Base-by-base conservation (phyloP, 2,888 invertebrate species). In the Peribatodes rhomboidaria region DNA sequence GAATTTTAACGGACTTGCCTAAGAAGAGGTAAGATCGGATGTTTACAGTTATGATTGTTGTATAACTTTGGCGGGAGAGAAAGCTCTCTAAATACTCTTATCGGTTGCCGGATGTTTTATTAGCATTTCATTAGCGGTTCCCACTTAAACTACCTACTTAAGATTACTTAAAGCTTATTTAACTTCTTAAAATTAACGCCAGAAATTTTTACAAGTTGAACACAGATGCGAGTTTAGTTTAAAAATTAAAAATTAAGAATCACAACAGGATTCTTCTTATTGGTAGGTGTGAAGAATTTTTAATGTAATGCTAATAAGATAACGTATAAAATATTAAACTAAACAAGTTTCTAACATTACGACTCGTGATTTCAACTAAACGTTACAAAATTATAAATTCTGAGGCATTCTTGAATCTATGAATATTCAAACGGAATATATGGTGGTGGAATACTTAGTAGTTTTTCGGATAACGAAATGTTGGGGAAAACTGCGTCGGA, bases 1-100 rank as follows among this genome's bases (percentile, higher is more conserved):
- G 91, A 91, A 90, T 91, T 88, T 93, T 89, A 90, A 90, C 92
- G 92, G 92, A 92, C 86, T 92, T 90, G 88, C 85, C 88, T 86
- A 85, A 89, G 86, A 82, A 81, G 77, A 92, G 92, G 92, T 93
- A 92, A 92, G 90, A 84, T 81, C 86, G 87, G 85, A 89, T 89
- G 83, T 91, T 89, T 89, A 92, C 92, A 89, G 92, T 91, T 92
- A 92, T 82, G 83, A 80, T 83, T 89, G 87, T 92, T 92, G 92
- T 91, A 85, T 90, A 91, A 92, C 85, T 82, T 83, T 75, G 78
- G 81, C 80, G 84, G 74, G 81, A 81, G 85, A 80, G 84, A 86
- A 86, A 86, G 84, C 86, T 80, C 79, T 78, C 73, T 73, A 75
- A 70, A 75, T 27, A 69, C 71, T 78, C 73, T 65, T 65, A 71